Evolutionary conservation across 2,888 invertebrate genomes (phyloP), one percentile per base, ranked within the genome.

Genomic region (Lysandra coridon): DNA sequence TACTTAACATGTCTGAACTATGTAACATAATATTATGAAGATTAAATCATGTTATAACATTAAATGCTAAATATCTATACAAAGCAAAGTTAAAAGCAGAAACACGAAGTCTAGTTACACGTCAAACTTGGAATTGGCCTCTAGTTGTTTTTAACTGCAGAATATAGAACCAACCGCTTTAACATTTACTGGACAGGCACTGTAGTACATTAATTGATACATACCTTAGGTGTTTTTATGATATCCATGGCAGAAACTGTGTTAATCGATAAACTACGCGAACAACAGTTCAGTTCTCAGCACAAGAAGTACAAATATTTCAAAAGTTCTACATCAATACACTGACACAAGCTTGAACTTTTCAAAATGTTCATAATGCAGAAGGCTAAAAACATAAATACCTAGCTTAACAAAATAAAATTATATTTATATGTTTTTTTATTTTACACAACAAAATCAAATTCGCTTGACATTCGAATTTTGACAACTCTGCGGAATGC

Each of bases 151-250:
- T 17, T 33, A 14, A 33, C 33, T 5, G 5, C 33, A 4, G 5
- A 69, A 12, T 69, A 69, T 14, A 69, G 33, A 5, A 37, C 12
- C 33, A 4, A 33, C 5, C 17, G 17, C 33, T 23, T 33, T 69
- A 37, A 33, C 14, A 33, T 37, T 37, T 4, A 37, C 69, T 14
- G 14, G 33, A 14, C 17, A 69, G 4, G 14, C 14, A 17, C 14
- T 17, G 10, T 33, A 14, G 37, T 80, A 78, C 14, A 6, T 40
- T 53, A 53, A 53, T 62, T n/a, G 23, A 80, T 57, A 81, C 90
- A 84, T 88, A 93, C 93, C 93, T 93, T 93, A 53, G 92, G 92
- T 82, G 91, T 92, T 90, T 91, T 89, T 83, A 91, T 88, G 86
- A 91, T 92, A 90, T 94, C 93, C 93, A 93, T 93, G 81, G 85